A percentile compares a stretch with the other conserved stretches of the same genome.
Evolutionary conservation across 2,888 invertebrate genomes (phyloP).

Genomic region (Buathra laborator): DNA sequence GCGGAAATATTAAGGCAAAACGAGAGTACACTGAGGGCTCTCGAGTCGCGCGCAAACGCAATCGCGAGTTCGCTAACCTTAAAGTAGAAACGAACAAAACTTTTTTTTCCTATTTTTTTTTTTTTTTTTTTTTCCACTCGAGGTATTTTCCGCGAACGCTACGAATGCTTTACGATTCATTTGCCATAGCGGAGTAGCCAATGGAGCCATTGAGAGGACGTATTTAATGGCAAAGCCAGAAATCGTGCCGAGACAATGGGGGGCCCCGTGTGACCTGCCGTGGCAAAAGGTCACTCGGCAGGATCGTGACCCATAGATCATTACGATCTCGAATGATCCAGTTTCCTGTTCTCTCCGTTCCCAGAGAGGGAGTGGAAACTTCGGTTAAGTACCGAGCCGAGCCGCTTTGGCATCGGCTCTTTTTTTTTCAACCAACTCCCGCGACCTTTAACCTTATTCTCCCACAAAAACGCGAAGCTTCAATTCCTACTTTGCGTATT

Average conservation of each 20-base stretch:
- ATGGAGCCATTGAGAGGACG: slow-evolving; percentile 51
- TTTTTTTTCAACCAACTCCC: slow-evolving; percentile 24
- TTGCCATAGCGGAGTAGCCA: slow-evolving; percentile 64
- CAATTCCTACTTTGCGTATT: neutral
- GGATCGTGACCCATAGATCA: slow-evolving; percentile 79
- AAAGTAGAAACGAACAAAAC: neutral
- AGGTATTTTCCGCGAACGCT: neutral
- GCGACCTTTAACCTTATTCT: slow-evolving; percentile 36
- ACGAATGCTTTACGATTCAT: slow-evolving; percentile 34
- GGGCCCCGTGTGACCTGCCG: slow-evolving; percentile 65
- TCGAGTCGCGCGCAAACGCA: neutral
- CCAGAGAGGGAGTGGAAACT: slow-evolving; percentile 8
- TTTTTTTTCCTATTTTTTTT: slow-evolving; percentile 16
- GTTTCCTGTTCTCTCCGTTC: slow-evolving; percentile 61
- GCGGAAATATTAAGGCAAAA: slow-evolving; percentile 54
- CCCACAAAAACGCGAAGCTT: neutral
- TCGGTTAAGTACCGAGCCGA: slow-evolving; percentile 19
- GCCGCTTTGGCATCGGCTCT: slow-evolving; percentile 12
- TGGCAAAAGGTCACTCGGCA: slow-evolving; percentile 73
- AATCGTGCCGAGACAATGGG: slow-evolving; percentile 75
- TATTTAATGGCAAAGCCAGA: slow-evolving; percentile 38
- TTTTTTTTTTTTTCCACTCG: neutral
- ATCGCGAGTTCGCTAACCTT: slow-evolving; percentile 38
- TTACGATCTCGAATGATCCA: slow-evolving; percentile 74
- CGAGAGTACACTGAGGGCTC: neutral